Percentiles rank a stretch among this genome's conserved stretches.
phyloP scores from a whole-genome alignment of 2,797 vertebrate genomes.

The Muscicapa comitata region DNA sequence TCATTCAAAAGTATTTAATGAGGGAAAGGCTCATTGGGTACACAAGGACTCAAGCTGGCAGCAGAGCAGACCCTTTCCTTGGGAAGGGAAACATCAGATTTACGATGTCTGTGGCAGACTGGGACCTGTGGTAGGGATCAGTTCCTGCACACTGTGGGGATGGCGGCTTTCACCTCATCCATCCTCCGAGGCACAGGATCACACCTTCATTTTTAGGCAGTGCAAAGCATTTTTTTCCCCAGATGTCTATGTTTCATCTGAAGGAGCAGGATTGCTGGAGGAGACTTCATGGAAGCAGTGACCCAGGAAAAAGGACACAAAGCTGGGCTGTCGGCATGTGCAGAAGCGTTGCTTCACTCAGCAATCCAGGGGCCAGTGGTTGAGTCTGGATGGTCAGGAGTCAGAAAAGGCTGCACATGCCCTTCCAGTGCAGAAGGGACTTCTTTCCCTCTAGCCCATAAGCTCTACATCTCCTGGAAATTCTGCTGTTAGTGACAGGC shows the following conservation, averaged over 20 bases:
- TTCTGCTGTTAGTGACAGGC: not conserved
- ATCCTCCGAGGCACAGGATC: accelerated
- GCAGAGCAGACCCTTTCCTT: not conserved
- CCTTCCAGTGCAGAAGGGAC: not conserved
- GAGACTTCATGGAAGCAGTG: not conserved
- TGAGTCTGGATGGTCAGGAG: not conserved
- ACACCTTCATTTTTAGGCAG: not conserved
- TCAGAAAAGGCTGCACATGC: not conserved
- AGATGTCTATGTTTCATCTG: not conserved
- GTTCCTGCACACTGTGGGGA: not conserved
- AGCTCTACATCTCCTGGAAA: not conserved
- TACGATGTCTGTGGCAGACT: not conserved
- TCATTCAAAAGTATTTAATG: not conserved
- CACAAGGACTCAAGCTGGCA: not conserved
- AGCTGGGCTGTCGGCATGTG: not conserved
- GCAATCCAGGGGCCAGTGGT: not conserved
- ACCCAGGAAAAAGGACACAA: not conserved
- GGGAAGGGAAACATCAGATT: not conserved
- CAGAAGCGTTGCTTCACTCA: not conserved
- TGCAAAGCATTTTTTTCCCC: not conserved
- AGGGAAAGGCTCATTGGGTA: not conserved
- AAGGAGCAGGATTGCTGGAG: not conserved
- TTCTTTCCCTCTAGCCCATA: not conserved
- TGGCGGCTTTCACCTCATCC: not conserved
- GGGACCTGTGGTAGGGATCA: not conserved